Conservation (phyloP, 1,140 invertebrate species). For the Drosophila orosa region DNA sequence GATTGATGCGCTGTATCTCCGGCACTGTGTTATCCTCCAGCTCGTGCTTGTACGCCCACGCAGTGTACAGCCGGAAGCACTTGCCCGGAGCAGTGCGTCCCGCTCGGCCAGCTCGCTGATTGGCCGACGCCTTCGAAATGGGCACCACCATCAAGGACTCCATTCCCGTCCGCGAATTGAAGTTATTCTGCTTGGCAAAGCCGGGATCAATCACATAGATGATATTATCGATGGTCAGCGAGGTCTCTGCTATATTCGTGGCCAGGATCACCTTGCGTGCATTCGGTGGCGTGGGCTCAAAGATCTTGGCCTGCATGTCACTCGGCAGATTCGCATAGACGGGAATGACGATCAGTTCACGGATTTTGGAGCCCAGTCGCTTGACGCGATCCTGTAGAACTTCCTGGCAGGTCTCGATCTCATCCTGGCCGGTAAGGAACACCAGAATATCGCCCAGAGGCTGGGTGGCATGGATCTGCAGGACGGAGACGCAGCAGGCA, state of each 20-base stretch:
- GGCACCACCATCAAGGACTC: constrained; percentile 99
- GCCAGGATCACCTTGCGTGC: constrained; percentile 98
- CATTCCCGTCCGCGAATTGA: constrained; percentile 99
- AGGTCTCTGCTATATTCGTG: constrained; percentile 99
- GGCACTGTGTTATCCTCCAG: constrained; percentile 99
- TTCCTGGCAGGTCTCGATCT: constrained; percentile 98
- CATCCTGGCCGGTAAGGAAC: constrained; percentile 98
- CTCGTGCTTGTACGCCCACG: constrained; percentile 99
- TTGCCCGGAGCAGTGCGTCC: constrained; percentile 97
- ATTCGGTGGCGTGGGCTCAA: constrained; percentile 97
- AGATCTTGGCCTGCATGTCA: constrained; percentile 99
- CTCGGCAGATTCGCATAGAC: constrained; percentile 99
- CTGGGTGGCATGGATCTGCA: constrained; percentile 99
- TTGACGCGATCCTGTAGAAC: constrained; percentile 95
- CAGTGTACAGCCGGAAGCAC: constrained; percentile 98
- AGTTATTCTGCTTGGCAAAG: constrained; percentile 99
- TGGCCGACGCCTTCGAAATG: constrained; percentile 98
- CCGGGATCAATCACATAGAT: constrained; percentile 99
- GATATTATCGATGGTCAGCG: constrained; percentile 99
- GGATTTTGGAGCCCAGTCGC: constrained; percentile 95
- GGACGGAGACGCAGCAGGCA: constrained; percentile 97
- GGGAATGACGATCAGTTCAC: constrained; percentile 96
- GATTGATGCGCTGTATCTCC: constrained; percentile 98
- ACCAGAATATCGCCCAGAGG: constrained; percentile 97
- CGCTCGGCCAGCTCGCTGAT: constrained; percentile 96